Conservation (phyloP, 2,888 invertebrate species). For the Listrodromus nycthemerus region DNA sequence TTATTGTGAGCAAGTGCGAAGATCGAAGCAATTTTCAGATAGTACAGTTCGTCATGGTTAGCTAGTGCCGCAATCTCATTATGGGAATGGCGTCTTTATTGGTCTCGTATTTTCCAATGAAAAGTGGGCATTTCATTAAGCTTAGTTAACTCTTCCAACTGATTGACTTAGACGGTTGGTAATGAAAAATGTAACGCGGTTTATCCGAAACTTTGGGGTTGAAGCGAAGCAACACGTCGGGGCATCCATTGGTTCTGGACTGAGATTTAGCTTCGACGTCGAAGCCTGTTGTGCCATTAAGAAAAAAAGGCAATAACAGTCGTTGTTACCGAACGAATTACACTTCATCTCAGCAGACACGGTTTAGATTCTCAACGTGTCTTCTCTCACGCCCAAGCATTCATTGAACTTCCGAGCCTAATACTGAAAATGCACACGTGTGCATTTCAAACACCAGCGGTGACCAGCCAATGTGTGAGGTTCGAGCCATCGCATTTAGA, state of each 20-base stretch:
- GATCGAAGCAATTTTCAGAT: neutral
- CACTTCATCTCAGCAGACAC: neutral
- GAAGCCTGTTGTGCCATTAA: no score
- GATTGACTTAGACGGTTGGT: no score
- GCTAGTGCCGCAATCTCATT: slow-evolving; percentile 38
- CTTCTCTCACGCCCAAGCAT: neutral
- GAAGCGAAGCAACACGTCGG: no score
- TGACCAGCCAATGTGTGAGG: slow-evolving; percentile 50
- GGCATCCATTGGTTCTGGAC: no score
- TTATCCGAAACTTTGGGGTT: no score
- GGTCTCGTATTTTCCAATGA: neutral
- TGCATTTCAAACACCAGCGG: neutral
- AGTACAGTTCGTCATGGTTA: slow-evolving; percentile 14
- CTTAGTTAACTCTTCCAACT: no score
- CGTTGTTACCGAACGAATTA: no score
- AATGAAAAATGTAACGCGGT: no score
- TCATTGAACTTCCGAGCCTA: neutral
- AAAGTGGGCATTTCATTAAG: neutral
- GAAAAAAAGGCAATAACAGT: no score
- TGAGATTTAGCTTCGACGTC: no score
- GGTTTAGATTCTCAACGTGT: neutral
- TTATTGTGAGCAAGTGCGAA: neutral
- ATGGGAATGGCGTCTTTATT: slow-evolving; percentile 17
- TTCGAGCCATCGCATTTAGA: slow-evolving; percentile 6
- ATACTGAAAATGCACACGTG: neutral